Base-by-base conservation (phyloP, 2,797 vertebrate genomes). In the Cryptoblepharus egeriae region DNA sequence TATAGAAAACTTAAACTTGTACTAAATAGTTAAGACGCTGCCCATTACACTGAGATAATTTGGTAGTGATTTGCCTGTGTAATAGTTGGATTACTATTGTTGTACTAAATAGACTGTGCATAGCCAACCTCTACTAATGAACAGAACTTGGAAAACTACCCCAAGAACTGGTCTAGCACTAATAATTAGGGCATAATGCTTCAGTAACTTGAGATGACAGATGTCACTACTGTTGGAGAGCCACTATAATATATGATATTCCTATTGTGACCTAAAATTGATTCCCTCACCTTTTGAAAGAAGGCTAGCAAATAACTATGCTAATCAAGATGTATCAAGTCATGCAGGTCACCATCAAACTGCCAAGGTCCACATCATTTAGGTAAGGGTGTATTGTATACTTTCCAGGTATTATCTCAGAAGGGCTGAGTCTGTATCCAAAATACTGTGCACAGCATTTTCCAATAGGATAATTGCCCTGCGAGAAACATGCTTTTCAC, bases 251-350 rank as follows among this genome's bases (percentile, higher is more conserved):
- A 78, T 78, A 84, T 83, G 85, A 88, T 73, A 75, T 87, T 84
- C 93, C 63, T 82, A 61, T 87, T 93, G 87, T 92, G 92, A 90
- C 89, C 89, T 88, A 79, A 79, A 90, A 93, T 93, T 89, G 92
- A 93, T 93, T 85, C 86, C 77, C 55, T 78, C 28, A 80, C 88
- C 90, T 90, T 79, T 73, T 45, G 37, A 28, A 26, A 35, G 88
- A 74, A 82, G 81, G 90, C 89, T 82, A 79, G 89, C 90, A 92
- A 93, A 93, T 88, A 94, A 82, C 3, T 60, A 82, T 83, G 88
- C 87, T 92, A 93, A 93, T 93, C 89, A 88, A 88, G 88, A 90
- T 77, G 84, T 92, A 89, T 85, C 75, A 71, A 85, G 82, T 75
- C 37, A 42, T 70, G 73, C 22, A 39, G 69, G 84, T 88, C 88